Base-by-base conservation (phyloP, 2,888 invertebrate genomes). In the Trichacis sp. region DNA sequence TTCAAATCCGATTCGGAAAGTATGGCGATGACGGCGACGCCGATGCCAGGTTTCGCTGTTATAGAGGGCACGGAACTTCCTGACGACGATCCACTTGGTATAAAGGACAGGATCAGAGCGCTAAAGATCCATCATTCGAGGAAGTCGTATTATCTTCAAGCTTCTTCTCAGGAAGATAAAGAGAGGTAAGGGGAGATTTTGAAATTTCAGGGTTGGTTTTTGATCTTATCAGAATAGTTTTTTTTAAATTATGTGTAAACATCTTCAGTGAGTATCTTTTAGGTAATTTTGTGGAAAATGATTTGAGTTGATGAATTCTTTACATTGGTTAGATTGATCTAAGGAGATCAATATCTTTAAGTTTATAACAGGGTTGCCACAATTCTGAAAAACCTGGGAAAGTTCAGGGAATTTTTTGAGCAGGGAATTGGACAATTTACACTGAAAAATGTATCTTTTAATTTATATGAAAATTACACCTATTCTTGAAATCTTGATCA, bases 31-130 rank as follows among this genome's bases (percentile, higher is more conserved):
- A 87, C 87, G 0, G 88, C 88, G 0, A 86, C 88, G n/a, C 88
- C 89, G 0, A 83, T 89, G 76, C 89, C 89, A 4, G 89, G 89
- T 24, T 88, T 87, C 71, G 78, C 83, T 8, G 86, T 88, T 5
- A 83, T 84, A 18, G 82, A 84, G 57, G 84, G 82, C 45, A 71
- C 63, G 9, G 66, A 78, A 49, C 64, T 84, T 8, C 70, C 77
- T 2, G 82, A 82, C 9, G 82, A 83, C 12, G 84, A 84, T 74
- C 80, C 80, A 0, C 72, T 84, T 2, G 78, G 74, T 63, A 55
- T 67, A 0, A 80, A 81, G 33, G 86, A 85, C 67, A 82, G 85
- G 12, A 81, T 84, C n/a, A 78, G 84, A 60, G 79, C 85, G 14
- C 85, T 87, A 49, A 86, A 87, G 69, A 84, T 87, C 67, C 84